phyloP scores from a whole-genome alignment of 2,888 invertebrate species.

The Amiota communis region DNA sequence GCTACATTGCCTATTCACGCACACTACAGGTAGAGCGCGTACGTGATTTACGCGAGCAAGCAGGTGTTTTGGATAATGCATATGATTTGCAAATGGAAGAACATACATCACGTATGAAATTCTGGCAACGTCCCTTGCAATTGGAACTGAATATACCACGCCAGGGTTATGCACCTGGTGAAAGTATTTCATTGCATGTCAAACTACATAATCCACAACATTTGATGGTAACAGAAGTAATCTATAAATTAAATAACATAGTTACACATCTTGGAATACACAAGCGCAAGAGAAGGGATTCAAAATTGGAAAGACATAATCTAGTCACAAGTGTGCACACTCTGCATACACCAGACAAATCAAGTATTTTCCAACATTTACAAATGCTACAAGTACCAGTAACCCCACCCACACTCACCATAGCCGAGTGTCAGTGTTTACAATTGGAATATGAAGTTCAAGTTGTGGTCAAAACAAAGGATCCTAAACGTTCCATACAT shows the following conservation, averaged over 20 bases:
- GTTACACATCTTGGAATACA: slow-evolving; percentile 51
- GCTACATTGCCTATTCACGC: slow-evolving; percentile 30
- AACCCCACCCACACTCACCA: slow-evolving; percentile 52
- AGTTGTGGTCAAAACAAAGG: slow-evolving; percentile 50
- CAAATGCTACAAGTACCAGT: slow-evolving; percentile 56
- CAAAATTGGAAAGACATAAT: slow-evolving; percentile 47
- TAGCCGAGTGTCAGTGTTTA: slow-evolving; percentile 56
- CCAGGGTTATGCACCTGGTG: slow-evolving; percentile 57
- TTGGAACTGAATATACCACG: slow-evolving; percentile 60
- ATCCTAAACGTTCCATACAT: slow-evolving; percentile 48
- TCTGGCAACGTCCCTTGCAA: slow-evolving; percentile 61
- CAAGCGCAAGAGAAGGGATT: slow-evolving; percentile 47
- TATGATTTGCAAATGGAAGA: slow-evolving; percentile 51
- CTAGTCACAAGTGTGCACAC: slow-evolving; percentile 50
- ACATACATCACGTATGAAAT: slow-evolving; percentile 51
- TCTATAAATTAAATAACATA: slow-evolving; percentile 59
- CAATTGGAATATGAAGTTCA: slow-evolving; percentile 65
- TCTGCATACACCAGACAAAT: slow-evolving; percentile 40
- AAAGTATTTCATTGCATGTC: slow-evolving; percentile 60
- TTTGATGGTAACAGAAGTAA: slow-evolving; percentile 51
- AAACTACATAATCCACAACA: slow-evolving; percentile 57
- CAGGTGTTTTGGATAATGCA: slow-evolving; percentile 2
- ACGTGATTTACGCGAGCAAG: slow-evolving; percentile 30
- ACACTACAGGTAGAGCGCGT: slow-evolving; percentile 44
- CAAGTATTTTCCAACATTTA: slow-evolving; percentile 55